Evolutionary conservation across 2,113 vertebrate species (phyloP).

Genomic region (Tragelaphus scriptus): DNA sequence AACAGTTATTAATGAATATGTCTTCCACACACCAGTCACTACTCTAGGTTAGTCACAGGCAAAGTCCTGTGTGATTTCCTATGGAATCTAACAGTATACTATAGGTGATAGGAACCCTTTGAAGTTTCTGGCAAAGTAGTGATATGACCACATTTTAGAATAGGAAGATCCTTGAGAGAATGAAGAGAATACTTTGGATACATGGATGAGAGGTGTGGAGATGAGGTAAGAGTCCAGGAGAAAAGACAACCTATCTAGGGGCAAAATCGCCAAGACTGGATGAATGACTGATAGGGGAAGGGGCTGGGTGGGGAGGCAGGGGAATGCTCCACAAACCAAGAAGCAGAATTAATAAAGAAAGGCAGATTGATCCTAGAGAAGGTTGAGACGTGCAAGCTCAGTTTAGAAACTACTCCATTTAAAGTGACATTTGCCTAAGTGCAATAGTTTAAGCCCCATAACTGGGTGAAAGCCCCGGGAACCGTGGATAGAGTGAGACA

Average conservation of each 20-base stretch:
- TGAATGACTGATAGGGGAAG: not conserved
- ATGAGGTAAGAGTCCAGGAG: not conserved
- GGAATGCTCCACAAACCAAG: not conserved
- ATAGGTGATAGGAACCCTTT: not conserved
- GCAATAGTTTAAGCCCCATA: not conserved
- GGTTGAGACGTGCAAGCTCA: not conserved
- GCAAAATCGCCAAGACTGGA: not conserved
- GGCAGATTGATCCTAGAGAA: not conserved
- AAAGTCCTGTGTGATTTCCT: not conserved
- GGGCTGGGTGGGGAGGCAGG: not conserved
- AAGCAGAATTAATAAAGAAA: not conserved
- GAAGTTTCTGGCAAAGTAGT: not conserved
- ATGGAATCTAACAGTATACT: not conserved
- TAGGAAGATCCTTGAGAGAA: not conserved
- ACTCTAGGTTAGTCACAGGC: not conserved
- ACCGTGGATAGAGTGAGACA: not conserved
- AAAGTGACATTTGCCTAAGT: not conserved
- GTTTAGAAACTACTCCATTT: not conserved
- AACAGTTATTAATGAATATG: not conserved
- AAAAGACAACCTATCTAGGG: not conserved
- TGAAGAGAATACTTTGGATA: not conserved
- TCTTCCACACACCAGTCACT: not conserved
- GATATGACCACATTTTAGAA: not conserved
- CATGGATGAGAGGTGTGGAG: not conserved
- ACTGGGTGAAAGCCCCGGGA: not conserved